These are phyloP conservation scores for Brachionus angularis DNA, from an alignment of 1,140 invertebrate genomes.

Conservation along the genomic window DNA sequence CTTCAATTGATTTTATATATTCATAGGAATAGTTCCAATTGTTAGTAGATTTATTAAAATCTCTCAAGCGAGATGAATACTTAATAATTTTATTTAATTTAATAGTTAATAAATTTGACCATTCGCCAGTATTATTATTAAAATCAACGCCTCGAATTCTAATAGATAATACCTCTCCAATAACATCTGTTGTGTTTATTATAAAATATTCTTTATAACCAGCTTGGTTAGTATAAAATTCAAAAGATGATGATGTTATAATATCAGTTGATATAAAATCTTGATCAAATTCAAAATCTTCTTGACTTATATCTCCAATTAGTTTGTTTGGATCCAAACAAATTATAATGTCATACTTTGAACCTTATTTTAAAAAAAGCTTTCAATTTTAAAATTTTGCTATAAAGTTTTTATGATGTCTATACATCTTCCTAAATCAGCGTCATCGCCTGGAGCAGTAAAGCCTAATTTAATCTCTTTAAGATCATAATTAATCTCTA, in stretches of 20 bases:
- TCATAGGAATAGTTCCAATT: background rate
- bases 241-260: background rate
- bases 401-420: too few relatives aligned
- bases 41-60: background rate
- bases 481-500: background rate
- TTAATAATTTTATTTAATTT: slow-evolving; percentile 3
- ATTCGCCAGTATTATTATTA: slow-evolving; percentile 6
- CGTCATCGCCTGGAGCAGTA: slow-evolving; percentile 18
- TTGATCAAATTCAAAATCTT: background rate
- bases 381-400: background rate
- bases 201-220: slow-evolving; percentile 7
- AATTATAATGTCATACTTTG: slow-evolving; percentile 8
- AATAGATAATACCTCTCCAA: background rate
- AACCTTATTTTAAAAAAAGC: background rate
- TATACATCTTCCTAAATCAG: background rate
- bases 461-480: slow-evolving; percentile 6
- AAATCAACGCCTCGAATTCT: slow-evolving; percentile 4
- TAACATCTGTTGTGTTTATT: background rate
- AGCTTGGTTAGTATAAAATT: background rate
- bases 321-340: background rate
- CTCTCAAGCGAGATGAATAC: slow-evolving; percentile 1
- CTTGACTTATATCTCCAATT: too few relatives aligned
- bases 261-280: background rate
- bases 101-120: slow-evolving; percentile 22
- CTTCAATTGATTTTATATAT: background rate